Evolutionary conservation across 2,888 invertebrate species (phyloP), one percentile per base, ranked within the genome.

Genomic region (Drosophila kambysellisi): DNA sequence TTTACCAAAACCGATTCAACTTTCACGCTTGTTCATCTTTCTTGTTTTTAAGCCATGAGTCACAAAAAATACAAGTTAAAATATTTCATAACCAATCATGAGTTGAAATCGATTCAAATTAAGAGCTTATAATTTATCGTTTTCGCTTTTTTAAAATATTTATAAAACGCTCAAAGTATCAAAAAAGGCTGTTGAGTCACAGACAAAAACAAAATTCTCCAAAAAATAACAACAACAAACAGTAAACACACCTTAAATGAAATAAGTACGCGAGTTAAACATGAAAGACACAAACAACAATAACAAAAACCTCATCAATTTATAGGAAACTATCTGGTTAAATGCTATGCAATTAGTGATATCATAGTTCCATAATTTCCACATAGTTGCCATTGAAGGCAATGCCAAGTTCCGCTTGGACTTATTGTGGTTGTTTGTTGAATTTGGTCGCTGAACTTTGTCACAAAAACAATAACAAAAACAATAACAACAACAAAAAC

Each of bases 311-410:
- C 67, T 54, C 64, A 78, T 78, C 64, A 74, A 67, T 79, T 67
- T 54, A 64, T 69, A 30, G 63, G 20, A 79, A 76, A 74, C 63
- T 79, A 74, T 76, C 54, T 62, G 52, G 58, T 15, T 61, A 64
- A 70, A 70, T 67, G 71, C 41, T 68, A 46, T 69, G 70, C 74
- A 88, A 84, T 82, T 88, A 76, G 76, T 74, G 72, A 85, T 76
- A 82, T 82, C 85, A 74, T 68, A 41, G 57, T 59, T 32, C 35
- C 70, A 74, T 69, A 70, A 68, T 72, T 75, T 62, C 4, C 64
- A 41, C 70, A 70, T 61, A 77, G 39, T 61, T 70, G 60, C 56
- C 70, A 61, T 61, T 58, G 66, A 74, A 41, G 51, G 61, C 79
- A 80, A 76, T 68, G 73, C 70, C 60, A 79, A 74, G 71, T 71